Base-by-base conservation (phyloP, 2,797 vertebrate species). In the Gallinago stenura region DNA sequence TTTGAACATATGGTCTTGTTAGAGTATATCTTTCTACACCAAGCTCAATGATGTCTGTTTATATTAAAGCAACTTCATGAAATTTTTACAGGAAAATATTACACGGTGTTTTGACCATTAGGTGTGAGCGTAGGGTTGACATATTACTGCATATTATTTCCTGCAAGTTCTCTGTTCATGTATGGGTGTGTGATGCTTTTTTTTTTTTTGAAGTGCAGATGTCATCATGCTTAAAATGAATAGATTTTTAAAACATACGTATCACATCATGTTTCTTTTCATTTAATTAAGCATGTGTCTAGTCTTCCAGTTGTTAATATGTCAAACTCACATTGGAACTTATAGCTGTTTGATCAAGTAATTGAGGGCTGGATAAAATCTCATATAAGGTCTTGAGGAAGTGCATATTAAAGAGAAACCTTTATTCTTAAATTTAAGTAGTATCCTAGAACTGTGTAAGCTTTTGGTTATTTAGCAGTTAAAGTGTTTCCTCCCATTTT, bases 401-500 rank as follows among this genome's bases (percentile, higher is more conserved):
- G 37, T 78, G 7, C 54, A 31, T 16, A 8, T 71, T 45, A 48
- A 39, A 64, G 8, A 80, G 11, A 70, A 85, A 71, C 53, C 43
- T 71, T 79, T 53, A 46, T 35, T 89, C 41, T 28, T 80, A 24
- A 19, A 91, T 92, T 83, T 87, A 68, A 85, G 57, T 25, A 68
- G 21, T 46, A 39, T 81, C 73, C n/a, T 39, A 78, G 39, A 80
- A 46, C 33, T 3, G 3, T 46, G 5, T 78, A 58, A 86, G 19
- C 61, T 78, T 89, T 85, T 46, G 25, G 61, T 85, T 94, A 83
- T 71, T 87, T 78, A 89, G 75, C 18, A 5, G 73, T 90, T 92
- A 77, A 82, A 93, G 60, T 84, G 76, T 87, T 97, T 95, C 94
- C 89, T 95, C 87, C 37, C 26, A 51, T 90, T 94, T 89, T 94